Conservation (phyloP, 1,140 invertebrate genomes). For the Physella acuta region DNA sequence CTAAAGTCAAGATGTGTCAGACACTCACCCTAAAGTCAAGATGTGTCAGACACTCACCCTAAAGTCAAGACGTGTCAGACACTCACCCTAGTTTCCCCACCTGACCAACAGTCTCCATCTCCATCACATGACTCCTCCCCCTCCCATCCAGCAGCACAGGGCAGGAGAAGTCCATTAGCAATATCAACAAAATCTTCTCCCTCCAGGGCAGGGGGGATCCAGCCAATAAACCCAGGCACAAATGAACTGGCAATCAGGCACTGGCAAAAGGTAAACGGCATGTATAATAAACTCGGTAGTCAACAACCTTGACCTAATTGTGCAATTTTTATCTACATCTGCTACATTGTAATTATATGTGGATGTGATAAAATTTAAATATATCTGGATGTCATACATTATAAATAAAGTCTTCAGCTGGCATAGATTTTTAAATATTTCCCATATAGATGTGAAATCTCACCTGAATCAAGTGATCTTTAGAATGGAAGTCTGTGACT, state of each 20-base stretch:
- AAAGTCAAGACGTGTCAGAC: too few relatives aligned
- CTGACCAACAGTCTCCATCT: too few relatives aligned
- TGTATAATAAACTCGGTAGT: too few relatives aligned
- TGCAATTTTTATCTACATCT: too few relatives aligned
- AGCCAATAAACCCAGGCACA: constrained; percentile 23
- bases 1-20: too few relatives aligned
- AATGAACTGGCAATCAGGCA: constrained; percentile 21
- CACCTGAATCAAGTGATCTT: constrained; percentile 25
- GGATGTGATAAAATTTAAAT: neutral
- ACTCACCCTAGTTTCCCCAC: neutral
- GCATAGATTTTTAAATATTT: neutral
- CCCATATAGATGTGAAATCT: too few relatives aligned
- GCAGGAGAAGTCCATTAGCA: neutral
- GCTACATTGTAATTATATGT: too few relatives aligned
- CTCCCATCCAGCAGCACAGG: neutral
- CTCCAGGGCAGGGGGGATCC: constrained; percentile 20
- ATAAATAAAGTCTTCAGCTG: neutral
- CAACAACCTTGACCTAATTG: too few relatives aligned
- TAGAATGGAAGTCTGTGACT: constrained; percentile 24
- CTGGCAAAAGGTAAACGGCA: too few relatives aligned
- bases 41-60: too few relatives aligned
- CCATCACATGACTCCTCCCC: neutral
- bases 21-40: too few relatives aligned
- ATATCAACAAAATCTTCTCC: constrained; percentile 16
- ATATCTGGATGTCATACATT: neutral